Evolutionary conservation across 1,140 invertebrate species (phyloP), one percentile per base, ranked within the genome.

Genomic region (Drosophila suzukii): DNA sequence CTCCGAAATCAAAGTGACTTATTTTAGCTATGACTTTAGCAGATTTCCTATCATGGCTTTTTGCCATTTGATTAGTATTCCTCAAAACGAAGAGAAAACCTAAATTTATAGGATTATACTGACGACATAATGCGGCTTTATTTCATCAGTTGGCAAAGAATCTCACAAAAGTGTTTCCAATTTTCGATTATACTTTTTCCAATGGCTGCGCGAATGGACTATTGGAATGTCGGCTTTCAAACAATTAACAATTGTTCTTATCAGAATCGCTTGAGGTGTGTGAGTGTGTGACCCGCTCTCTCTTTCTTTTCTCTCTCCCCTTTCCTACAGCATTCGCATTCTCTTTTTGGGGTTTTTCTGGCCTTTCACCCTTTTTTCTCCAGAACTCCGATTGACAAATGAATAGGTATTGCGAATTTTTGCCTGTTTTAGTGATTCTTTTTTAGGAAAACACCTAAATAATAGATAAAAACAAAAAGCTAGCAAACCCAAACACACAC

Each of bases 171-270:
- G 5, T 10, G 24, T 36, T 38, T 17, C 13, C 27, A 43, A 44
- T 75, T 43, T 41, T 30, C n/a, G 32, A 50, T 55, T 74, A 32
- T 4, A 27, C 27, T 5, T 27, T 47, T 39, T 47, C 27, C 39
- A 53, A 36, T 36, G 32, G 11, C 13, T 38, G 17, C 12, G 20
- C 24, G 38, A 68, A 51, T 54, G 65, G 60, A 68, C 75, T 82
- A 79, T 88, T 79, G 83, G 78, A 78, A 88, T 86, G 75, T 79
- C 75, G 55, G 79, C 30, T 68, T 75, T 78, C 79, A 79, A 82
- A 76, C 79, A 86, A 88, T 83, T 76, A 85, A 82, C 53, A 75
- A 27, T 58, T 67, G 57, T 70, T 79, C 82, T 86, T 86, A 86
- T 86, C 83, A 88, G 84, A 86, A 88, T 65, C 43, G 47, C 36